phyloP scores from a whole-genome alignment of 2,797 vertebrate genomes.

The Pelodytes ibericus region DNA sequence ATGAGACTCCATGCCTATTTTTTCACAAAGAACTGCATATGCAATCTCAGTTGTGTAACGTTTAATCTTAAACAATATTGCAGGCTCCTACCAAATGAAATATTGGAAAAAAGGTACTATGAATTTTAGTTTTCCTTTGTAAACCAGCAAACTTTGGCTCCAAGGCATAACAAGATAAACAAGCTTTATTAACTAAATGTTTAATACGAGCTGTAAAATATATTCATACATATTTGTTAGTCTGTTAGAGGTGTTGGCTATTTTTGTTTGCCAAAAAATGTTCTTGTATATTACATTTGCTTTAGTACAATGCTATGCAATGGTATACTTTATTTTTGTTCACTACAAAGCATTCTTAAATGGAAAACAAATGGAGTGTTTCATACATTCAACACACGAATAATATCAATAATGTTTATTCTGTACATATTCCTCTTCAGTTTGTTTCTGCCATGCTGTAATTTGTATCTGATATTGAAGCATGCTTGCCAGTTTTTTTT shows the following conservation, averaged over 20 bases:
- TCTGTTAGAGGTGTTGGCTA: slow-evolving; percentile 26
- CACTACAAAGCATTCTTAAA: slow-evolving; percentile 50
- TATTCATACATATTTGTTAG: slow-evolving; percentile 22
- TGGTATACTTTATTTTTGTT: slow-evolving; percentile 35
- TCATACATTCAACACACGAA: slow-evolving; percentile 41
- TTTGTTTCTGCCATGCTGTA: slow-evolving; percentile 23
- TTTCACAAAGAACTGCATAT: too few relatives aligned
- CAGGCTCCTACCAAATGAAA: too few relatives aligned
- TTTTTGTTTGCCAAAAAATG: slow-evolving; percentile 44
- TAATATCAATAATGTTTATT: slow-evolving; percentile 43
- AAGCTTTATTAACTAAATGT: slow-evolving; percentile 27
- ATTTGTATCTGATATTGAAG: slow-evolving; percentile 46
- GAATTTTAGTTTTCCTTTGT: slow-evolving; percentile 1
- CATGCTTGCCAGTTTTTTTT: slow-evolving; percentile 32
- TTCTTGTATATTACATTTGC: slow-evolving; percentile 29
- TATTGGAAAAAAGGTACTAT: too few relatives aligned
- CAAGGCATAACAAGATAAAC: slow-evolving; percentile 16
- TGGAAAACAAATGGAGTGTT: slow-evolving; percentile 48
- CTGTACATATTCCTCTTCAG: slow-evolving; percentile 44
- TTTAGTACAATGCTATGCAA: slow-evolving; percentile 33
- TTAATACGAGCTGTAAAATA: slow-evolving; percentile 37
- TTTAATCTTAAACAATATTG: too few relatives aligned
- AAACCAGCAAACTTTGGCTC: slow-evolving; percentile 2
- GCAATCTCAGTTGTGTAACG: too few relatives aligned
- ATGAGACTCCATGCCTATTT: too few relatives aligned